Evolutionary conservation across 2,797 vertebrate genomes (phyloP).

Genomic region (Apogon hyalosoma): DNA sequence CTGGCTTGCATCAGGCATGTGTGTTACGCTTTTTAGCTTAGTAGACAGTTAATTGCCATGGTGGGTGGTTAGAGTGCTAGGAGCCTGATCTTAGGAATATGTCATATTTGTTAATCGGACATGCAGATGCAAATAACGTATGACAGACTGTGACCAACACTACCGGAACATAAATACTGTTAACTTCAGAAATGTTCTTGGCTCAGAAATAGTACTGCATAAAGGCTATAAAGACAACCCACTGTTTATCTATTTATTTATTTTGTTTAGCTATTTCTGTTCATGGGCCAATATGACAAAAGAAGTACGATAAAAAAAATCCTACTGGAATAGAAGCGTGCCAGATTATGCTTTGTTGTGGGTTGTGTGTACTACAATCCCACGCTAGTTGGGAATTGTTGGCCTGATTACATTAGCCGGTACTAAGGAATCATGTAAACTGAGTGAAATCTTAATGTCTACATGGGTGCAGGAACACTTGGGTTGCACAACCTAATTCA

Average conservation of each 20-base stretch:
- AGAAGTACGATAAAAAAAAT: constrained; percentile 60
- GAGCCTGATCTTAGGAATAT: constrained; percentile 82
- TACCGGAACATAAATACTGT: constrained; percentile 75
- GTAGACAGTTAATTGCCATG: constrained; percentile 84
- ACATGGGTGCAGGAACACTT: constrained; percentile 38
- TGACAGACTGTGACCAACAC: constrained; percentile 83
- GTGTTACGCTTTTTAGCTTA: constrained; percentile 83
- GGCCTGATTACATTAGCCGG: constrained; percentile 66
- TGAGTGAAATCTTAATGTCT: constrained; percentile 54
- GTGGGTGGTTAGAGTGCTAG: constrained; percentile 83
- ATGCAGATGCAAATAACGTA: constrained; percentile 80
- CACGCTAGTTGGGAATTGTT: constrained; percentile 67
- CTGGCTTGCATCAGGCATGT: constrained; percentile 83
- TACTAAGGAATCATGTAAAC: constrained; percentile 61
- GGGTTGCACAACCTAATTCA: constrained; percentile 70
- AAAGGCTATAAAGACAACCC: constrained; percentile 80
- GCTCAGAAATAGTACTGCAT: constrained; percentile 71
- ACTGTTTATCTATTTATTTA: constrained; percentile 82
- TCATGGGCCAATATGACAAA: constrained; percentile 74
- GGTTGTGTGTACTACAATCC: constrained; percentile 57
- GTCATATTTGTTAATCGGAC: constrained; percentile 84
- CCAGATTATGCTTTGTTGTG: constrained; percentile 71
- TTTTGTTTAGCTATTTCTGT: constrained; percentile 80
- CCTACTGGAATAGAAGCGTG: constrained; percentile 63
- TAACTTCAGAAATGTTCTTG: constrained; percentile 83